Evolutionary conservation across 2,797 vertebrate genomes (phyloP), one percentile per base, ranked within the genome.

Genomic region (Philypnodon macrostomus): DNA sequence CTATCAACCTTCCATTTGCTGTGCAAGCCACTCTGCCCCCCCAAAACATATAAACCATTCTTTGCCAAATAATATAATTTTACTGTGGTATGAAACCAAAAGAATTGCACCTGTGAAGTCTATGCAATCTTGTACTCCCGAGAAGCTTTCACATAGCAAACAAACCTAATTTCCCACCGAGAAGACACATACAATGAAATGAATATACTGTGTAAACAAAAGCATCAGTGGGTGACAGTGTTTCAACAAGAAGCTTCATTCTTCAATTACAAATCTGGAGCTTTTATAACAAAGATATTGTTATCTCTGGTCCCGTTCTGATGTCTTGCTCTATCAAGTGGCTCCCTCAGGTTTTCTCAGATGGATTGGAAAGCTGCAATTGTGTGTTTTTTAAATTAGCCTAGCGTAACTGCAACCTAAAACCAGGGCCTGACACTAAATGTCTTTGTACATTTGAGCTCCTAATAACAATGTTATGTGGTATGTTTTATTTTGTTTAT

Each of bases 301-400:
- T 64, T 62, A 54, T 78, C 59, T 29, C 41, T 47, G 8, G 24
- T 42, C 67, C 58, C 37, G 35, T 41, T 63, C 67, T 81, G 76
- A 79, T 58, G 73, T 79, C 78, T 83, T 77, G 40, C 75, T 83
- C 53, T 60, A 13, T 13, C 39, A 3, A 44, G 44, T 5, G 7
- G 42, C 47, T 73, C 61, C 63, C 58, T 58, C 54, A 60, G 58
- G 68, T 67, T 73, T 63, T 44, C 55, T 50, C 42, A 47, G 55
- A 55, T 14, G 56, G 47, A 48, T 41, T 38, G 53, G 18, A 36
- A 72, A 71, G 63, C 60, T 13, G 9, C 62, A 39, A n/a, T 46
- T 44, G 37, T 34, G 38, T 52, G 12, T 54, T 71, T 44, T 9
- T 45, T 16, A 40, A 58, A 14, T 47, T 34, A 1, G 29, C 7